These are phyloP conservation scores for Erpobdella octoculata DNA, from an alignment of 2,888 invertebrate genomes.

Conservation along the genomic window DNA sequence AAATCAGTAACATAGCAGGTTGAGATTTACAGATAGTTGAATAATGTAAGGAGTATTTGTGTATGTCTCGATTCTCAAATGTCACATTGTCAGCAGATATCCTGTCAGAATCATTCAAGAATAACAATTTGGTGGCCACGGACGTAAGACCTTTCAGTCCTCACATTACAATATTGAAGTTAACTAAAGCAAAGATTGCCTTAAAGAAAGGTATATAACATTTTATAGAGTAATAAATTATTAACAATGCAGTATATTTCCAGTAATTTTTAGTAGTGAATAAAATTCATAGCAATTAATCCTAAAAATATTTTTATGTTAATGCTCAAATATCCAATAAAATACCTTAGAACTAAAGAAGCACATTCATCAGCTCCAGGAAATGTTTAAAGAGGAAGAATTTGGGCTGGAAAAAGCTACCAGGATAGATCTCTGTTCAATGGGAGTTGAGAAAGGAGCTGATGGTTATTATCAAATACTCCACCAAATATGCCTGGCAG, in stretches of 20 bases:
- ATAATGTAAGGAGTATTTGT: neutral
- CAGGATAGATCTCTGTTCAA: neutral
- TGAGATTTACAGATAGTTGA: neutral
- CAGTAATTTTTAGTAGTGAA: neutral
- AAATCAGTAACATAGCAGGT: neutral
- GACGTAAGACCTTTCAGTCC: neutral
- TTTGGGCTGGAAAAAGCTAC: neutral
- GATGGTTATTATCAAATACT: constrained; percentile 11
- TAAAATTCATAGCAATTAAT: neutral
- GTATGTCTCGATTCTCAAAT: neutral
- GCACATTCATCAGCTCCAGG: neutral
- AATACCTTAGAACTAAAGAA: neutral
- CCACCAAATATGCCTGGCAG: no score
- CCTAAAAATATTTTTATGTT: no score
- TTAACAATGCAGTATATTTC: neutral
- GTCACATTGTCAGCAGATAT: no score
- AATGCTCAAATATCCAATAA: neutral
- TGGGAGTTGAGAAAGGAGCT: neutral
- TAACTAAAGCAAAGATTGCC: neutral
- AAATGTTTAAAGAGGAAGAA: neutral
- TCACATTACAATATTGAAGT: constrained; percentile 13
- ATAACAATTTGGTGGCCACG: neutral
- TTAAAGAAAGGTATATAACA: neutral
- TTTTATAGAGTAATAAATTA: no score
- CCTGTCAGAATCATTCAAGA: neutral